Evolutionary conservation across 2,797 vertebrate species (phyloP), one percentile per base, ranked within the genome.

Genomic region (Cynopterus sphinx): DNA sequence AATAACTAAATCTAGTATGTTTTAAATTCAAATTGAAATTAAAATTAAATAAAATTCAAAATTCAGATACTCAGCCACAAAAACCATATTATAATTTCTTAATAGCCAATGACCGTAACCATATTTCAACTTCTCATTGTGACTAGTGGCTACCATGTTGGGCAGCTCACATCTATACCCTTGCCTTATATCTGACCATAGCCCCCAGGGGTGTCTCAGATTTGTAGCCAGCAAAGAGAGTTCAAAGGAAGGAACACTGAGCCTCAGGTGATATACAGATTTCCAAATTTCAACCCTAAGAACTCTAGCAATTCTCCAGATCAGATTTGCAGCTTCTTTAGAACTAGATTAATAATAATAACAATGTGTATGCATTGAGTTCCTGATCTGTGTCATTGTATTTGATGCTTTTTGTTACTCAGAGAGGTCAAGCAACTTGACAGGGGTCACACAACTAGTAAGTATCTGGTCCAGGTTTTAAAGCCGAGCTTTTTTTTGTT

Each of bases 11-110:
- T 71, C 19, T 55, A 31, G 36, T 59, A 68, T 22, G 19, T 63
- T 81, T 87, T 71, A 51, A 49, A 93, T 33, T 91, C 73, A 81
- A 73, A 41, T 95, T 15, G 68, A 65, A 90, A 57, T 36, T 95
- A 59, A 87, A 90, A 68, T 77, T 31, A 89, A 70, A 41, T 87
- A 63, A 83, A 90, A 57, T 26, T 77, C 85, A 68, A 83, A 88
- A 63, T 74, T 49, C 55, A 85, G 46, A 77, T 81, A 49, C 31
- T 90, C 51, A 61, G 21, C 74, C 70, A 61, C 28, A 75, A 68
- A 43, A 67, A 4, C 28, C 28, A 17, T 46, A 71, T 55, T 92
- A 77, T 33, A 84, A 61, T 49, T 41, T 85, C n/a, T 78, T 33
- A 21, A 1, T 70, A 70, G 43, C 51, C 41, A 51, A 0, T 39